Evolutionary conservation across 1,140 invertebrate genomes (phyloP), one percentile per base, ranked within the genome.

Genomic region (Brachionus manjavacas): DNA sequence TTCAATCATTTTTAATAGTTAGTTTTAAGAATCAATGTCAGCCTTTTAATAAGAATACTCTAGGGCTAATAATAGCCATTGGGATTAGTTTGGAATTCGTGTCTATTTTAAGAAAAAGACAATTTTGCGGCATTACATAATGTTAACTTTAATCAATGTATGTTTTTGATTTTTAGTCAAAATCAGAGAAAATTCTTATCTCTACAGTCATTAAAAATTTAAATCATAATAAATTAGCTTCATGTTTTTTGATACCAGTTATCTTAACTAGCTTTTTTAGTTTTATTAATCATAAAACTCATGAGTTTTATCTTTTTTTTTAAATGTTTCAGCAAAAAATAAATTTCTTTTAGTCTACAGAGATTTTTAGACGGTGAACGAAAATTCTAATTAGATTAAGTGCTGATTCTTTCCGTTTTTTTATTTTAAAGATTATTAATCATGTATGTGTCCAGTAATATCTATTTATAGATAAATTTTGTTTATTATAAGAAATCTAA

Each of bases 201-300:
- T 4, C 4, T 60, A 20, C 16, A 60, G 16, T 60, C 20, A 60
- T 20, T 7, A 60, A 60, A 60, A 60, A 60, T 60, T 60, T 20
- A 60, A 60, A 60, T 60, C 52, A 60, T 60, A 60, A 60, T 60
- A 60, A 60, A 60, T 60, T 60, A 60, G 52, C 52, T 60, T 25
- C 52, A 60, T 46, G 14, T 46, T 4, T 60, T 60, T 60, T 60
- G 6, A 20, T 25, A 60, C 52, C 52, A 60, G 52, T 60, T 60
- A 60, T 60, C 52, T 60, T 60, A 60, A 20, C 52, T 60, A 60
- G 52, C 20, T 60, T 46, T 46, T 46, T 46, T 60, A 55, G 12
- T 16, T 55, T 16, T 55, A 55, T 49, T 52, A n/a, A 52, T 60
- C 52, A 60, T 55, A 55, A n/a, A 8, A 55, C 43, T 46, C 43